Conservation (phyloP, 2,797 vertebrate genomes). For the Esox masquinongy region DNA sequence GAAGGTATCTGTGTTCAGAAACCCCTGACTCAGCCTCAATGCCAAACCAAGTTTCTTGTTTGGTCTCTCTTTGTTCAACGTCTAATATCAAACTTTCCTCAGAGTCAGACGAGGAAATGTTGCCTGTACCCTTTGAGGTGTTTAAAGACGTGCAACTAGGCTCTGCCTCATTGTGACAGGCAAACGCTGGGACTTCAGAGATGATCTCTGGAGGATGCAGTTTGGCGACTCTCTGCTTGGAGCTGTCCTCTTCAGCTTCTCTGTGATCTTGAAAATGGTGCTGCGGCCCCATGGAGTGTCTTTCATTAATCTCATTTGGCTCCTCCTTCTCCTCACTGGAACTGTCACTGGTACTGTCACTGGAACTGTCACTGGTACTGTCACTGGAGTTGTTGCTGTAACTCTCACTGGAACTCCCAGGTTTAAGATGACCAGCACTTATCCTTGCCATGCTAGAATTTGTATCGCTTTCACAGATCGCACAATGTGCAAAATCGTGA, state of each 20-base stretch:
- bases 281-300: not conserved
- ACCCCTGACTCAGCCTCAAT: conserved; percentile 9
- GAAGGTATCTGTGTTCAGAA: conserved; percentile 16
- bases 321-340: conserved; percentile 53
- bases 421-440: not conserved
- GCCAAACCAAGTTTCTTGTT: conserved; percentile 8
- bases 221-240: conserved; percentile 5
- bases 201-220: conserved; percentile 13
- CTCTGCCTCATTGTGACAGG: not conserved
- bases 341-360: conserved; percentile 36
- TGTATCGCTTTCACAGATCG: not conserved
- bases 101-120: conserved; percentile 14
- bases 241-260: not conserved
- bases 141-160: conserved; percentile 21
- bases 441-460: not conserved
- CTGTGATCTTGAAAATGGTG: not conserved
- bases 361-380: conserved; percentile 27
- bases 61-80: conserved; percentile 32
- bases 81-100: conserved; percentile 25
- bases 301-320: conserved; percentile 13
- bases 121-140: conserved; percentile 30
- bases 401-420: conserved; percentile 38
- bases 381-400: conserved; percentile 20
- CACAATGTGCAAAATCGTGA: not conserved
- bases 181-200: conserved; percentile 9